Conservation (phyloP, 2,888 invertebrate genomes). For the Drosophila neutralis region DNA sequence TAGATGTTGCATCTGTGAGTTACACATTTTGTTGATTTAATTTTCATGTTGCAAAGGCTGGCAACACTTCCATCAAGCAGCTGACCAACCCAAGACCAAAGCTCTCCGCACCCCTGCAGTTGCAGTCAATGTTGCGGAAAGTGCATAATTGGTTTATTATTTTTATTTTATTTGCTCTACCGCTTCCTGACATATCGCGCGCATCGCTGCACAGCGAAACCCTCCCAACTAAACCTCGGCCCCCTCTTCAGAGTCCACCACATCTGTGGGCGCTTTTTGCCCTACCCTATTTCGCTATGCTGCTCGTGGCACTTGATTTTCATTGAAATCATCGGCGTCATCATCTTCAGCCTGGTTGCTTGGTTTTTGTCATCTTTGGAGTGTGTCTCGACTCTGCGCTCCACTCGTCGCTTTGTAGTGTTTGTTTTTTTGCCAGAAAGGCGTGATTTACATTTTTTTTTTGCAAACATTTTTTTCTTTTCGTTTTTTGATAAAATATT, state of each 20-base stretch:
- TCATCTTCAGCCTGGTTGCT: conserved; percentile 35
- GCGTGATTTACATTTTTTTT: conserved; percentile 72
- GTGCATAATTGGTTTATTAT: conserved; percentile 84
- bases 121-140: conserved; percentile 77
- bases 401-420: conserved; percentile 32
- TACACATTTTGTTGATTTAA: conserved; percentile 79
- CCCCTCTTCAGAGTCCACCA: neutral
- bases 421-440: conserved; percentile 39
- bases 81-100: conserved; percentile 53
- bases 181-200: conserved; percentile 79
- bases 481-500: conserved; percentile 69
- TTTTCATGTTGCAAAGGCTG: conserved; percentile 66
- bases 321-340: conserved; percentile 56
- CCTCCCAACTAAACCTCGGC: conserved; percentile 21
- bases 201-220: conserved; percentile 70
- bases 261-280: conserved; percentile 62
- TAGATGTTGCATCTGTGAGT: conserved; percentile 67
- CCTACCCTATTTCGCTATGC: conserved; percentile 65
- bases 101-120: neutral
- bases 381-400: conserved; percentile 68
- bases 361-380: conserved; percentile 75
- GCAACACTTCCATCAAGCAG: conserved; percentile 59
- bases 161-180: conserved; percentile 68
- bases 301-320: conserved; percentile 76
- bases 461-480: conserved; percentile 21